A percentile compares a stretch with the other conserved stretches of the same genome.
Conservation (phyloP, 2,113 vertebrate genomes). For the Myxocyprinus asiaticus region DNA sequence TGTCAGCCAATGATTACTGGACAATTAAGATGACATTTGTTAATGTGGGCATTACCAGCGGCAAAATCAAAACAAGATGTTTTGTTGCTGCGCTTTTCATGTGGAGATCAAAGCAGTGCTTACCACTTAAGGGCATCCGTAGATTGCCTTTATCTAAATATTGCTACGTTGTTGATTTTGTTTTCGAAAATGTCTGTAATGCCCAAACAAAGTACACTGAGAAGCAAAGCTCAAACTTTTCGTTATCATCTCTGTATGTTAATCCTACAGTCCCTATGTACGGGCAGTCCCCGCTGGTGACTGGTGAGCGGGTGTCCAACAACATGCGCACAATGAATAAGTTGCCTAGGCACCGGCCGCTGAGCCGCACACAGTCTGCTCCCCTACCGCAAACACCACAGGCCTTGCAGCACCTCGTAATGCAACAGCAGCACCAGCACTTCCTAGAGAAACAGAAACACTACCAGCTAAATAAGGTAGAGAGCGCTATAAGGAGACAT, state of each 20-base stretch:
- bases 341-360: slow-evolving; percentile 86
- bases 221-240: too few relatives aligned
- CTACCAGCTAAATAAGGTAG: slow-evolving; percentile 81
- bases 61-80: too few relatives aligned
- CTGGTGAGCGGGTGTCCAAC: slow-evolving; percentile 81
- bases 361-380: slow-evolving; percentile 91
- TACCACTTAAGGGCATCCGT: too few relatives aligned
- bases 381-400: slow-evolving; percentile 91
- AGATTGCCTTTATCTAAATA: too few relatives aligned
- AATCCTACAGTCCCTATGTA: slow-evolving; percentile 84
- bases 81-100: too few relatives aligned
- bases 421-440: slow-evolving; percentile 91
- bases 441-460: slow-evolving; percentile 91
- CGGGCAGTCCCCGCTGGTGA: slow-evolving; percentile 89
- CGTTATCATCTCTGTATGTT: neutral
- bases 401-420: slow-evolving; percentile 90
- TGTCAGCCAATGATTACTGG: too few relatives aligned
- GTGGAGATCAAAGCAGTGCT: too few relatives aligned
- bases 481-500: neutral
- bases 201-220: too few relatives aligned
- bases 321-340: slow-evolving; percentile 83
- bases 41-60: too few relatives aligned
- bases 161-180: too few relatives aligned
- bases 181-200: too few relatives aligned
- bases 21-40: too few relatives aligned